phyloP scores from a whole-genome alignment of 2,888 invertebrate genomes.

The Pollenia labialis region DNA sequence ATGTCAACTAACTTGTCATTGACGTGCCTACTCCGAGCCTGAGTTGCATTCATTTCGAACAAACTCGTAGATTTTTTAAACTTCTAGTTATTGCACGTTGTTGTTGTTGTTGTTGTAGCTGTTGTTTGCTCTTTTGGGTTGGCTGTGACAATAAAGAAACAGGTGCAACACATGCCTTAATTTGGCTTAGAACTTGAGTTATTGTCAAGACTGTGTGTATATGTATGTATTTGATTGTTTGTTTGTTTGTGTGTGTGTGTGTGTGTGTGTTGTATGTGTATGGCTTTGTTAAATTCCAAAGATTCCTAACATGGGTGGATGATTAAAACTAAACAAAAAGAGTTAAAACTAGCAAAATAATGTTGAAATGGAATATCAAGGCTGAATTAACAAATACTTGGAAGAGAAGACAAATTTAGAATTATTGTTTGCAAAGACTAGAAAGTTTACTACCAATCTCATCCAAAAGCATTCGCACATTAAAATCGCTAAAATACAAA shows the following conservation, averaged over 20 bases:
- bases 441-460: background rate
- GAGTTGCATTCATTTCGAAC: slow-evolving; percentile 46
- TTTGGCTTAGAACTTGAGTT: slow-evolving; percentile 60
- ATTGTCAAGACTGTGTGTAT: background rate
- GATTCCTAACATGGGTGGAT: slow-evolving; percentile 73
- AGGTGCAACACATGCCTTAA: slow-evolving; percentile 71
- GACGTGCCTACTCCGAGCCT: slow-evolving; percentile 67
- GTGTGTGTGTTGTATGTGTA: slow-evolving; percentile 5
- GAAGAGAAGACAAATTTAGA: background rate
- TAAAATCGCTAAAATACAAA: too few relatives aligned
- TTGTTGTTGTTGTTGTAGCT: background rate
- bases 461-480: too few relatives aligned
- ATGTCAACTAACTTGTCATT: slow-evolving; percentile 73
- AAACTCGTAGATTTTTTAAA: slow-evolving; percentile 50
- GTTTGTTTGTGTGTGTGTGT: slow-evolving; percentile 23
- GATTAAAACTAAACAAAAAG: slow-evolving; percentile 60
- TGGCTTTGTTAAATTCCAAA: slow-evolving; percentile 69
- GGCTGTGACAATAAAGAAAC: slow-evolving; percentile 58
- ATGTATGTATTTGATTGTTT: background rate
- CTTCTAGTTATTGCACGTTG: slow-evolving; percentile 57
- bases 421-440: background rate
- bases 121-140: slow-evolving; percentile 5
- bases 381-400: slow-evolving; percentile 20
- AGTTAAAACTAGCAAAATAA: slow-evolving; percentile 35
- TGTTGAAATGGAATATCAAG: slow-evolving; percentile 30